Evolutionary conservation across 2,797 vertebrate species (phyloP).

Genomic region (Artibeus lituratus): DNA sequence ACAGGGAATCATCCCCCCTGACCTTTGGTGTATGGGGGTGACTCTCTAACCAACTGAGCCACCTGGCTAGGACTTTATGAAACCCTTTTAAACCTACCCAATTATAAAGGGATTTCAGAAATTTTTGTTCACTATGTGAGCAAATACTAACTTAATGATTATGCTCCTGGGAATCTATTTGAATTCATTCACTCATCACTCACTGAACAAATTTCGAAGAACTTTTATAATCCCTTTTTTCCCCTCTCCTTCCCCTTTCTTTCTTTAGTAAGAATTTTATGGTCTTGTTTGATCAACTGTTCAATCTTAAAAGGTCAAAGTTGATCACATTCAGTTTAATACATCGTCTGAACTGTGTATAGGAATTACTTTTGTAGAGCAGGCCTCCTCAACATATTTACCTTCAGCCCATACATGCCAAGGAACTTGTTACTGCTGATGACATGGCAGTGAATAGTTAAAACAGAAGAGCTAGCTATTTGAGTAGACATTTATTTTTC

Average conservation of each 20-base stretch:
- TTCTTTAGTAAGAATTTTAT: background rate
- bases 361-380: background rate
- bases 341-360: background rate
- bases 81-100: background rate
- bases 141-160: background rate
- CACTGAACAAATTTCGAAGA: background rate
- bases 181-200: constrained; percentile 34
- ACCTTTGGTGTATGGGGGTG: background rate
- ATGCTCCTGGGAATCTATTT: background rate
- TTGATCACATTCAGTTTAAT: background rate
- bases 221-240: background rate
- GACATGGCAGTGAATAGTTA: background rate
- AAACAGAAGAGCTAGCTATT: background rate
- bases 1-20: background rate
- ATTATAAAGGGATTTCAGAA: background rate
- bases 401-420: background rate
- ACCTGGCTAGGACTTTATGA: background rate
- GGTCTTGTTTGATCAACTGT: background rate
- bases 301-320: background rate
- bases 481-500: background rate
- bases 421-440: background rate
- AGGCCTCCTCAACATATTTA: background rate
- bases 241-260: no score
- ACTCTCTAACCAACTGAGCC: background rate
- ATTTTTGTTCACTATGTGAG: background rate